Evolutionary conservation across 2,888 invertebrate species (phyloP), one percentile per base, ranked within the genome.

Genomic region (Hyalella azteca): DNA sequence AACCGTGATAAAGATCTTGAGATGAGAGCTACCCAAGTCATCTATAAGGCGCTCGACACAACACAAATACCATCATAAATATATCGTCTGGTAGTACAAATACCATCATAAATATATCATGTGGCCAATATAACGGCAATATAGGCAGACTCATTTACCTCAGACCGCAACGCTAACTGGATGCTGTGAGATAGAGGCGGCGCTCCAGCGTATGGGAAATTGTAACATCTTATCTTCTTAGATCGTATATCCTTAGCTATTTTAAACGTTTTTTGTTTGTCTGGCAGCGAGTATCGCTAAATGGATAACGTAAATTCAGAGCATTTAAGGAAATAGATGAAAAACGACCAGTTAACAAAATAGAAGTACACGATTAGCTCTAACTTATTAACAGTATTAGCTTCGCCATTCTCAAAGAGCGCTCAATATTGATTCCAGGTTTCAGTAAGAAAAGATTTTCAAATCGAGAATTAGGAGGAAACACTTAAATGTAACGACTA

Each of bases 51-150:
- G n/a, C 66, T 32, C n/a, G 29, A 66, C 66, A 66, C n/a, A 4
- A 39, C 66, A 66, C 66, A 66, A 66, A 66, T 66, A 66, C 15
- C 36, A 66, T 36, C 66, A 66, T 66, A 66, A 66, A 66, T 66
- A 66, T 36, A 36, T n/a, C 19, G 15, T 5, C 13, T 66, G 66
- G 66, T 9, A 39, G 54, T 29, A 54, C 22, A 54, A 29, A 54
- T 54, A 22, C 26, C 19, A 54, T 26, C 22, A 54, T 54, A 54
- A 26, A 54, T 29, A n/a, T n/a, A n/a, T n/a, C n/a, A n/a, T n/a
- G n/a, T n/a, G n/a, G n/a, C n/a, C n/a, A n/a, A n/a, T n/a, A n/a
- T n/a, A n/a, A n/a, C n/a, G n/a, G n/a, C n/a, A n/a, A n/a, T n/a
- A n/a, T n/a, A n/a, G n/a, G n/a, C n/a, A n/a, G n/a, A 54, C 26